Evolutionary conservation across 2,797 vertebrate genomes (phyloP).

Genomic region (Dendrocincla tyrannina): DNA sequence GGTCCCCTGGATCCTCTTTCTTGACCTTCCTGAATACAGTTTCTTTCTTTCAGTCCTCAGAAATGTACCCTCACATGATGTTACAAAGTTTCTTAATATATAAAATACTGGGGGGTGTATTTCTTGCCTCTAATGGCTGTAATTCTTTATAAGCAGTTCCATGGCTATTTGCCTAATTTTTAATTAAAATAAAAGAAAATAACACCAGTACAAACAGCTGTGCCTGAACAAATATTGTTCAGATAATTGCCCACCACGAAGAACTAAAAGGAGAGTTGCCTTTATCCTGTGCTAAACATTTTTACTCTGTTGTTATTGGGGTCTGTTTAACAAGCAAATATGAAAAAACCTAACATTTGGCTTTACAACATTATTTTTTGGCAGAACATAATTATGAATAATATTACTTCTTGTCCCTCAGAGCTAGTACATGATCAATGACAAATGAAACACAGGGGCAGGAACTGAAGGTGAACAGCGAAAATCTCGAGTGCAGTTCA

Average conservation of each 20-base stretch:
- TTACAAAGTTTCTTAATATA: neutral
- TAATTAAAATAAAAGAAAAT: neutral
- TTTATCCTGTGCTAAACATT: neutral
- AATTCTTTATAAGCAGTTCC: neutral
- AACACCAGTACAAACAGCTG: neutral
- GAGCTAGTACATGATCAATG: neutral
- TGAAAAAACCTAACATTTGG: neutral
- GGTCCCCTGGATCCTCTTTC: neutral
- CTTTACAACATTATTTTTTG: neutral
- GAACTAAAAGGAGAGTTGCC: neutral
- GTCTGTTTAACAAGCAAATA: neutral
- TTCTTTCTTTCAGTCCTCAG: neutral
- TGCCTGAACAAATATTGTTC: neutral
- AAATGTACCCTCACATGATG: accelerated
- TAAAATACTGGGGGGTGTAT: neutral
- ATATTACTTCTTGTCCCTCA: neutral
- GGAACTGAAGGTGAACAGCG: neutral
- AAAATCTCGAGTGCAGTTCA: constrained; percentile 4
- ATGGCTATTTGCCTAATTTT: neutral
- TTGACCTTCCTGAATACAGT: neutral
- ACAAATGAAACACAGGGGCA: neutral
- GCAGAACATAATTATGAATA: neutral
- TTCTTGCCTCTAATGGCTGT: neutral
- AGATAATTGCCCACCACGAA: neutral
- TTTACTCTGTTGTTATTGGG: neutral